Conservation (phyloP, 2,888 invertebrate species). For the Plusia festucae region DNA sequence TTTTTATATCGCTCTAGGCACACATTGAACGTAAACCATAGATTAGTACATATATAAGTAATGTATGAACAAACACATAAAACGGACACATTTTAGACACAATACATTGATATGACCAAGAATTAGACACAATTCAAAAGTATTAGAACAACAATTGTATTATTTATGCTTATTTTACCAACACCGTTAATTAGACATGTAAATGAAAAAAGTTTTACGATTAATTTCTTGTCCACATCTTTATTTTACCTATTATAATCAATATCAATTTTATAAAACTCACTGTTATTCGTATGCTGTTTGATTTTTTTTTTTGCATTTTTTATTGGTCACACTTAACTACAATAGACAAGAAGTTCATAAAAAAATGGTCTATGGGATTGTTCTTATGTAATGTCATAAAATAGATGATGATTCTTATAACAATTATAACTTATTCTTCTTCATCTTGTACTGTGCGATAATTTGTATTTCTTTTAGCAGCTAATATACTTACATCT, state of each 20-base stretch:
- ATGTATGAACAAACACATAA: conserved; percentile 38
- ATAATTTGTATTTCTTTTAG: conserved; percentile 1
- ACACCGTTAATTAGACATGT: conserved; percentile 47
- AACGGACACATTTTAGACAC: conserved; percentile 47
- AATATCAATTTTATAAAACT: too few relatives aligned
- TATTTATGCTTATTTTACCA: conserved; percentile 42
- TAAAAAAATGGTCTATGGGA: background rate
- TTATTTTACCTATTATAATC: background rate
- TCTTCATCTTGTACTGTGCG: too few relatives aligned
- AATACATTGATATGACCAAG: conserved; percentile 24
- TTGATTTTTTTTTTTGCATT: too few relatives aligned
- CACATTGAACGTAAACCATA: conserved; percentile 43
- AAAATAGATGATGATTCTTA: too few relatives aligned
- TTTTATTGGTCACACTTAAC: too few relatives aligned
- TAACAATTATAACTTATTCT: too few relatives aligned
- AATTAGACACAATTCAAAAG: conserved; percentile 19
- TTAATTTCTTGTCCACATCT: background rate
- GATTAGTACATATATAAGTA: conserved; percentile 29
- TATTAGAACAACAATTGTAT: conserved; percentile 25
- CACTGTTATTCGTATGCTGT: too few relatives aligned
- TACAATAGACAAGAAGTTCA: too few relatives aligned
- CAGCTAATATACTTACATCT: conserved; percentile 71
- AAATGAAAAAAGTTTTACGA: conserved; percentile 21
- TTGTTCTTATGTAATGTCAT: too few relatives aligned
- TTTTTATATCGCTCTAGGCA: background rate